phyloP scores from a whole-genome alignment of 2,797 vertebrate genomes.

The Sebastes hopkinsi region DNA sequence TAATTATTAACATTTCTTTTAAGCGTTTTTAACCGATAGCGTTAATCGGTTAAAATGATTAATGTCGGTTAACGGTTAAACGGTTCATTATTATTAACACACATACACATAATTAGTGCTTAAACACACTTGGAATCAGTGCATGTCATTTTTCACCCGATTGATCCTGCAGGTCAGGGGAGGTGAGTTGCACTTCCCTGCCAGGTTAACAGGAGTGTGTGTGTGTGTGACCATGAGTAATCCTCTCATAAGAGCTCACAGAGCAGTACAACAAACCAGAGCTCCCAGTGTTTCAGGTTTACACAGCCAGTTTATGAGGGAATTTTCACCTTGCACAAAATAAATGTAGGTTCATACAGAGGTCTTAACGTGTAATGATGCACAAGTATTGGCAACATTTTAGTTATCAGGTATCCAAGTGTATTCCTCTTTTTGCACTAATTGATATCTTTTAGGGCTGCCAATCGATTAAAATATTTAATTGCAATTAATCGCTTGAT shows the following conservation, averaged over 20 bases:
- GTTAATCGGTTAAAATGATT: no score
- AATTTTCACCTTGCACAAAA: neutral
- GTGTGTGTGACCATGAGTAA: neutral
- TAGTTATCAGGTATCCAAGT: neutral
- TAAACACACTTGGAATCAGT: neutral
- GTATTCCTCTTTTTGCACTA: neutral
- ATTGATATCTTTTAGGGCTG: no score
- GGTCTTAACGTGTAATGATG: neutral
- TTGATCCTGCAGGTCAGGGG: neutral
- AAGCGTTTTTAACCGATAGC: no score
- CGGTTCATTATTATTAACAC: neutral
- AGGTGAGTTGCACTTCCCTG: neutral
- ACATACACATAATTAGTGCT: neutral
- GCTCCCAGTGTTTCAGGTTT: neutral
- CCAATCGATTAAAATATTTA: no score
- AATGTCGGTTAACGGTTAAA: no score
- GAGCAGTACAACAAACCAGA: neutral
- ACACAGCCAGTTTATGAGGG: neutral
- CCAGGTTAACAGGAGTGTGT: neutral
- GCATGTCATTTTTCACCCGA: slow-evolving; percentile 3
- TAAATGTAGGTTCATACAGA: neutral
- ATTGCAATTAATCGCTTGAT: no score
- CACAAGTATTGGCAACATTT: neutral
- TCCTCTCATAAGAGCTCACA: neutral
- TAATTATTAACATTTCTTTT: no score